Conservation (phyloP, 2,888 invertebrate species). For the Cremastinae sp. region DNA sequence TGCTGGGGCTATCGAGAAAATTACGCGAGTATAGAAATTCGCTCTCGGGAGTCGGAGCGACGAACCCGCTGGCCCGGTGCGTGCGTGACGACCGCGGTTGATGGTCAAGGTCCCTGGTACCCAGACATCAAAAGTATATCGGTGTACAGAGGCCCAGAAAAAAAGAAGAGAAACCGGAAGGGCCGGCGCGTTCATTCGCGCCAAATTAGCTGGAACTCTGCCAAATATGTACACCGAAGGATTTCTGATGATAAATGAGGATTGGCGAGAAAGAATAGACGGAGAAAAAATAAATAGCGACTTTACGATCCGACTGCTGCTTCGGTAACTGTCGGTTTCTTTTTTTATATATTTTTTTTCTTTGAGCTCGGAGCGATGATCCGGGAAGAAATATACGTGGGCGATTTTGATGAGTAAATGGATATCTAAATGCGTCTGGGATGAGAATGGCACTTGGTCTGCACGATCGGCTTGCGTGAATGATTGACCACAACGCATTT, state of each 20-base stretch:
- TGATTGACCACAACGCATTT: neutral
- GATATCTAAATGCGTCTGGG: neutral
- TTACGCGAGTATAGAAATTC: constrained; percentile 39
- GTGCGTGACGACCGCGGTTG: constrained; percentile 53
- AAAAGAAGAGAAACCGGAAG: constrained; percentile 39
- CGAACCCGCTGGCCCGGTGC: constrained; percentile 59
- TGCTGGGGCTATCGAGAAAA: constrained; percentile 17
- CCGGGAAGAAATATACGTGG: neutral
- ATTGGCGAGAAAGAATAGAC: neutral
- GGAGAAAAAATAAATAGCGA: constrained; percentile 2
- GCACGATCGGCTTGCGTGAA: neutral
- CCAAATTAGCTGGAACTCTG: neutral
- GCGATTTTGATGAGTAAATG: neutral
- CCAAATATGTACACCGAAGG: neutral
- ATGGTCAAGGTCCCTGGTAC: constrained; percentile 61
- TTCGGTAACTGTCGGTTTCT: neutral
- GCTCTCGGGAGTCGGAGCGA: constrained; percentile 36
- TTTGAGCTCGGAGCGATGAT: neutral
- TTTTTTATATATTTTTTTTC: no score
- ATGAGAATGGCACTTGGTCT: neutral
- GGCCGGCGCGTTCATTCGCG: constrained; percentile 3
- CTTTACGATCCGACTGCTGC: constrained; percentile 28
- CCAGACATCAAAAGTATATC: constrained; percentile 19
- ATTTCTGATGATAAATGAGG: constrained; percentile 2
- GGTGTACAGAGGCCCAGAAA: constrained; percentile 54